Percentiles rank a stretch among this genome's conserved stretches.
These are phyloP conservation scores for Acinonyx jubatus DNA, from an alignment of 2,113 vertebrate genomes.

Conservation along the genomic window DNA sequence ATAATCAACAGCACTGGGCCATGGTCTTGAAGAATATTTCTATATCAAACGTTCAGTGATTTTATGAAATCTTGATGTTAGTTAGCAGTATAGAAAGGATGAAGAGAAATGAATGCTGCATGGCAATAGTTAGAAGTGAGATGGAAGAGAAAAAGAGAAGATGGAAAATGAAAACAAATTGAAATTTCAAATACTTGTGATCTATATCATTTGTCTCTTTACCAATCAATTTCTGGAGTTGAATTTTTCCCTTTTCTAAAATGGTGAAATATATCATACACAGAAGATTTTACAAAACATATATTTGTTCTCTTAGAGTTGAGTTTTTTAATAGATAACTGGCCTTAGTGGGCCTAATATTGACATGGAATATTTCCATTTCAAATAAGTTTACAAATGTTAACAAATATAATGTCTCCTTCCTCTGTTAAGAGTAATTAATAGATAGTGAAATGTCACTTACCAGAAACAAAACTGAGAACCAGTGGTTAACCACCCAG, in stretches of 20 bases:
- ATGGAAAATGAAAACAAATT: background rate
- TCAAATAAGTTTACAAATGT: conserved; percentile 31
- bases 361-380: background rate
- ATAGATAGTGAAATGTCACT: conserved; percentile 72
- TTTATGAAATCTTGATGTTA: conserved; percentile 30
- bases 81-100: background rate
- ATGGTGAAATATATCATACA: background rate
- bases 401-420: conserved; percentile 8
- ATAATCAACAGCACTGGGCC: background rate
- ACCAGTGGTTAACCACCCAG: conserved; percentile 91
- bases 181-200: background rate
- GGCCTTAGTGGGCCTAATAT: background rate
- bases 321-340: conserved; percentile 14
- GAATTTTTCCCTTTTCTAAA: background rate
- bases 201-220: background rate
- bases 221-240: background rate
- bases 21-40: conserved; percentile 27
- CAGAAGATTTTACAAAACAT: background rate
- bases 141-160: conserved; percentile 7
- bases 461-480: conserved; percentile 89
- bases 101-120: background rate
- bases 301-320: background rate
- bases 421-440: background rate
- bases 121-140: background rate
- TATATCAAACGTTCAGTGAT: background rate